Base-by-base conservation (phyloP, 2,797 vertebrate species). In the Leptoclinus maculatus region DNA sequence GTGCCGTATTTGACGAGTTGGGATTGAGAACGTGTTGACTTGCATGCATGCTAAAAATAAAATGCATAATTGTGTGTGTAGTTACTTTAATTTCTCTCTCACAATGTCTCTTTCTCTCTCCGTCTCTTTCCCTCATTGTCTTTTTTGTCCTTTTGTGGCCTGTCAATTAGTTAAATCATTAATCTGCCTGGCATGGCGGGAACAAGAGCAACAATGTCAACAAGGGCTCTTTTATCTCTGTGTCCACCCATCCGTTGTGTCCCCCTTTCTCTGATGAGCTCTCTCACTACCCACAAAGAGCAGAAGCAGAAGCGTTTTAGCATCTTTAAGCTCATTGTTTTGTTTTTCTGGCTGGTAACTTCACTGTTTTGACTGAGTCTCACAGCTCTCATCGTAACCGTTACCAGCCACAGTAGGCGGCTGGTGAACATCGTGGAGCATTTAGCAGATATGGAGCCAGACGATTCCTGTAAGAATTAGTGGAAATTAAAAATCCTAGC, bases 101-200 rank as follows among this genome's bases (percentile, higher is more conserved):
- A 47, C 29, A 25, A 9, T 47, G 9, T 71, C 41, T 63, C 27
- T 38, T 17, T 56, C 53, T 29, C 53, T 56, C 53, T 27, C 53
- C 8, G 6, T 68, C 43, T 54, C 25, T 47, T n/a, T 56, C n/a
- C 51, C 25, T 68, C 5, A 25, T 56, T 59, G 2, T 65, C 27
- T 57, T 25, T 17, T 53, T 49, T 64, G 53, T 72, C 59, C 75
- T 7, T 21, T 23, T 78, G 68, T 60, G 75, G 68, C 1, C 68
- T 25, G 54, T 74, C 68, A 80, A 32, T 84, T 74, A 69, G 23
- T 59, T 65, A 62, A 51, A 83, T 75, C 71, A 78, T 83, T 77
- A 81, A 58, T 87, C 74, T 75, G 82, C 71, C 45, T 71, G 66
- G 62, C 53, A 67, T 76, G 67, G 67, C 79, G 71, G 58, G 47